Base-by-base conservation (phyloP, 2,888 invertebrate genomes). In the Papilio demoleus region DNA sequence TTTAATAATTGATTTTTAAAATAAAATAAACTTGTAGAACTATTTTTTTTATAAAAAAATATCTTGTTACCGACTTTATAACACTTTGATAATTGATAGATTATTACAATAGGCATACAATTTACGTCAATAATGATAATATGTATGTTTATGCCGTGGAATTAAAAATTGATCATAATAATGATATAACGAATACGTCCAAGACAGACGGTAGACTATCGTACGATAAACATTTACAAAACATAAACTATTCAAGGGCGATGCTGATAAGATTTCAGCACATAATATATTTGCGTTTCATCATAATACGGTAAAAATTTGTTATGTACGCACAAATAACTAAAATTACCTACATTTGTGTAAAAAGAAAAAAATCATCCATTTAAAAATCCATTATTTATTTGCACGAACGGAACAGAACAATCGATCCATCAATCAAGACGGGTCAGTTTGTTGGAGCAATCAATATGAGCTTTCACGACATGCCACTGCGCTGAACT, bases 211-310 rank as follows among this genome's bases (percentile, higher is more conserved):
- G 64, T 36, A 68, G 64, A 68, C 68, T 64, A 72, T 67, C 67
- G 66, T 71, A 14, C 40, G 77, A 79, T 78, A 78, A 81, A 80
- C 76, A 79, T 80, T 79, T 79, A 80, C 75, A 73, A 50, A 68
- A 36, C 75, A 77, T 74, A 68, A 75, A 76, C 74, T 77, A 38
- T 24, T 76, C 77, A 85, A 86, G 82, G 83, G 65, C 78, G 82
- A 79, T 78, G 58, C 60, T 77, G 84, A 85, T 85, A 79, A 85
- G 83, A 84, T 82, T 50, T 59, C 27, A 50, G 59, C 67, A 45
- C 62, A 58, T 38, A 60, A 22, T 24, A 60, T 24, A 14, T 40
- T 60, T 24, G 60, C 24, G 24, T 40, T 60, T 40, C 60, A 67
- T 60, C 27, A 67, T 60, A 65, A 65, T 12, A 62, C 38, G 12